These are phyloP conservation scores for Umimayanthus kanabou DNA, from an alignment of 92 coral and sea anemone species.

Conservation along the genomic window DNA sequence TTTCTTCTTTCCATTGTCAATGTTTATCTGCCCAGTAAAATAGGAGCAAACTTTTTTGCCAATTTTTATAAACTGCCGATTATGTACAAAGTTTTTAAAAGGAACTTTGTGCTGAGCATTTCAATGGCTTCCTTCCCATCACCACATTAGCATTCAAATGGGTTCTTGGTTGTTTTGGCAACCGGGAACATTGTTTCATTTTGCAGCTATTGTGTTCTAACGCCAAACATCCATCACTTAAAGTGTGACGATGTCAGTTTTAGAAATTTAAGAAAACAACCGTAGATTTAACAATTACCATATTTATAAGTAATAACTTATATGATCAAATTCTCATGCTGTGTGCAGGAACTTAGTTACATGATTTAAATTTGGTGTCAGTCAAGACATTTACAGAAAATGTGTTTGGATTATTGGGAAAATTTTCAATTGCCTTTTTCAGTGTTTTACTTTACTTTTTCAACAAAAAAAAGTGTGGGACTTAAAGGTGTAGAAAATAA, in stretches of 20 bases:
- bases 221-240: not conserved
- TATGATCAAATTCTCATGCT: not conserved
- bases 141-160: not conserved
- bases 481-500: no score
- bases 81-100: no score
- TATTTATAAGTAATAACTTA: no score
- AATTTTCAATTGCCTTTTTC: no score
- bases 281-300: not conserved
- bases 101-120: not conserved
- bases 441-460: no score
- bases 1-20: not conserved
- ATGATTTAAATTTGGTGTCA: no score
- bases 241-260: not conserved
- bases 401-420: no score
- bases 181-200: not conserved
- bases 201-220: slow-evolving; percentile 1
- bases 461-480: no score
- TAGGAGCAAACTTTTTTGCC: not conserved
- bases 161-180: not conserved
- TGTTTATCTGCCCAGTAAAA: slow-evolving; percentile 15
- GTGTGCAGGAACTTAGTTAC: not conserved
- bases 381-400: no score
- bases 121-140: slow-evolving; percentile 13
- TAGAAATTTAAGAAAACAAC: not conserved
- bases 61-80: not conserved